Evolutionary conservation across 2,888 invertebrate genomes (phyloP), one percentile per base, ranked within the genome.

Genomic region (Diplazon laetatorius): DNA sequence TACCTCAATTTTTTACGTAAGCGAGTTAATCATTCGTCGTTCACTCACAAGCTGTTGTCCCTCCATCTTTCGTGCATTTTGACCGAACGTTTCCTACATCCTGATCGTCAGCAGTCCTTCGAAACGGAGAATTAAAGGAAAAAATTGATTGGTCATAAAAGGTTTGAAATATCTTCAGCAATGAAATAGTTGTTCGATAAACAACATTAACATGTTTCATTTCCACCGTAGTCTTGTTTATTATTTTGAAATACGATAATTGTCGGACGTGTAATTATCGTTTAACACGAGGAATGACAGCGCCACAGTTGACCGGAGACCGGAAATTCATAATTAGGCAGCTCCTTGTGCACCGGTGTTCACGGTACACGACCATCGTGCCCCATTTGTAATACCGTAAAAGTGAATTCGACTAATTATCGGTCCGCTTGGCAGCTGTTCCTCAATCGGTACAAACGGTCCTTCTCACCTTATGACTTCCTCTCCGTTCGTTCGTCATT

Each of bases 1-100:
- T 8, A 68, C 14, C 62, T 71, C 72, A 81, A 50, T 72, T 78
- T 69, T 70, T 76, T 63, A 50, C 60, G 66, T 55, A 81, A 59
- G 60, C 35, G n/a, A 48, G 48, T 48, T 69, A 81, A 85, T 86
- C 85, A 85, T 74, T 66, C 63, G 69, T 60, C 71, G 80, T 79
- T 79, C 83, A 82, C 80, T 84, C 84, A 82, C 85, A 85, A 85
- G 85, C 86, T 84, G 85, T 84, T 85, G 75, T 82, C 71, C 55
- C 37, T 52, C n/a, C 68, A 74, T 80, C 76, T 80, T 81, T 83
- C 82, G 63, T 52, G 25, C 66, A 78, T 68, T 75, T 65, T 80
- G 75, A 84, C 82, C 80, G 76, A 82, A 71, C 78, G 75, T 83
- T 83, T 86, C 85, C 84, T 83, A 81, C 78, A 48, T 72, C 25